phyloP scores from a whole-genome alignment of 2,888 invertebrate species.

The Augiades crinisus region DNA sequence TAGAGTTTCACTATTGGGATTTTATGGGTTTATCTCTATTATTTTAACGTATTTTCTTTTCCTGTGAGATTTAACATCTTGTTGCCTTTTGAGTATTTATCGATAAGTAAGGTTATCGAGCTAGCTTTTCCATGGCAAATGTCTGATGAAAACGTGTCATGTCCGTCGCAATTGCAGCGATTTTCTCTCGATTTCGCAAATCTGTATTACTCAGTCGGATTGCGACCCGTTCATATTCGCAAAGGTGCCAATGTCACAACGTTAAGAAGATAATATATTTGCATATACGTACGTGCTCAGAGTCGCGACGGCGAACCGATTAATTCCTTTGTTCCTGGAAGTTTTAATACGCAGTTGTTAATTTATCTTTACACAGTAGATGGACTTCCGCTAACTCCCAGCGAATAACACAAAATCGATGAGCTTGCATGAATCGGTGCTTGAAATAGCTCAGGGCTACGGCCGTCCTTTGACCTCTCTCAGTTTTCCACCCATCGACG shows the following conservation, averaged over 20 bases:
- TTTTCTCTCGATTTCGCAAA: constrained; percentile 15
- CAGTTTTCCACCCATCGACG: constrained; percentile 35
- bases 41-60: no score
- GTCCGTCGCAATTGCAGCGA: background rate
- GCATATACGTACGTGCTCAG: constrained; percentile 32
- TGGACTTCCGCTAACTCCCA: background rate
- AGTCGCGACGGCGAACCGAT: constrained; percentile 28
- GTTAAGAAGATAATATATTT: constrained; percentile 30
- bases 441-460: constrained; percentile 47
- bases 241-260: constrained; percentile 19
- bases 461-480: constrained; percentile 61
- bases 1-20: no score
- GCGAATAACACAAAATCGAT: constrained; percentile 19
- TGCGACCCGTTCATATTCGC: constrained; percentile 18
- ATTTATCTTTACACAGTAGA: constrained; percentile 34
- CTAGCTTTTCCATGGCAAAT: background rate
- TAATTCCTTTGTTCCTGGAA: constrained; percentile 34
- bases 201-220: constrained; percentile 13
- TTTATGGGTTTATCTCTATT: no score
- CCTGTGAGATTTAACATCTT: no score
- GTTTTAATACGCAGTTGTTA: constrained; percentile 43
- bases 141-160: constrained; percentile 3
- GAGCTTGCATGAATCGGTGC: constrained; percentile 19
- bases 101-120: no score
- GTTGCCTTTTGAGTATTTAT: no score